Evolutionary conservation across 1,140 invertebrate genomes (phyloP).

Genomic region (Drosophila pandora): DNA sequence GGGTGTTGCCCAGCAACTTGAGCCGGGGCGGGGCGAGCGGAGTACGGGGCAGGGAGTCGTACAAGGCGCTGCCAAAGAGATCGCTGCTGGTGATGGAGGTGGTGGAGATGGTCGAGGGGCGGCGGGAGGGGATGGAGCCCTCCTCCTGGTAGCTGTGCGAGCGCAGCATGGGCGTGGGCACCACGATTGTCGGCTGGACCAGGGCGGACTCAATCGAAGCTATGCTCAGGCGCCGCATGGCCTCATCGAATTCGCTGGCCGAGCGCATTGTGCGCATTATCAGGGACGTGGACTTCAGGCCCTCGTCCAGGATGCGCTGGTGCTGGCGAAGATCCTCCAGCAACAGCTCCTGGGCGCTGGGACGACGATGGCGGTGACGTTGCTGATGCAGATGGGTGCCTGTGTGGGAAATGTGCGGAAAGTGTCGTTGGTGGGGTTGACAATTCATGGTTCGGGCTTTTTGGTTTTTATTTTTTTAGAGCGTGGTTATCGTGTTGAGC

Average conservation of each 20-base stretch:
- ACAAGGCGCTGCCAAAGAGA: conserved; percentile 63
- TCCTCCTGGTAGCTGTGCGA: conserved; percentile 78
- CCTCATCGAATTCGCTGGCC: conserved; percentile 81
- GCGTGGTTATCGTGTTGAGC: conserved; percentile 31
- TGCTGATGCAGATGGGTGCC: conserved; percentile 42
- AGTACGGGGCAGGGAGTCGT: conserved; percentile 54
- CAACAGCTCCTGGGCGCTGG: conserved; percentile 70
- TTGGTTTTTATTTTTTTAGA: conserved; percentile 26
- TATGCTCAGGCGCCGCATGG: conserved; percentile 80
- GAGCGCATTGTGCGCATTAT: conserved; percentile 82
- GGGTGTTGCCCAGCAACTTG: conserved; percentile 69
- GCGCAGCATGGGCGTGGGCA: conserved; percentile 74
- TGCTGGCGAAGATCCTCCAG: conserved; percentile 74
- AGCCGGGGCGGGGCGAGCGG: conserved; percentile 71
- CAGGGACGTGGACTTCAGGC: conserved; percentile 80
- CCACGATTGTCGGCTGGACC: conserved; percentile 63
- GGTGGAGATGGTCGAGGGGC: conserved; percentile 66
- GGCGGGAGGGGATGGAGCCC: conserved; percentile 23
- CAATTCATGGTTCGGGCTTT: conserved; percentile 9
- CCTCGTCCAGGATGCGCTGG: conserved; percentile 76
- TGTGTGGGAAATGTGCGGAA: conserved; percentile 70
- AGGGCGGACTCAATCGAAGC: conserved; percentile 74
- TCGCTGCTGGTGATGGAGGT: conserved; percentile 72
- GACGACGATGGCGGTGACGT: conserved; percentile 39
- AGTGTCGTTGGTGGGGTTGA: conserved; percentile 73